Percentiles rank a stretch among this genome's conserved stretches.
phyloP scores from a whole-genome alignment of 2,113 vertebrate genomes.

The Elanoides forficatus region DNA sequence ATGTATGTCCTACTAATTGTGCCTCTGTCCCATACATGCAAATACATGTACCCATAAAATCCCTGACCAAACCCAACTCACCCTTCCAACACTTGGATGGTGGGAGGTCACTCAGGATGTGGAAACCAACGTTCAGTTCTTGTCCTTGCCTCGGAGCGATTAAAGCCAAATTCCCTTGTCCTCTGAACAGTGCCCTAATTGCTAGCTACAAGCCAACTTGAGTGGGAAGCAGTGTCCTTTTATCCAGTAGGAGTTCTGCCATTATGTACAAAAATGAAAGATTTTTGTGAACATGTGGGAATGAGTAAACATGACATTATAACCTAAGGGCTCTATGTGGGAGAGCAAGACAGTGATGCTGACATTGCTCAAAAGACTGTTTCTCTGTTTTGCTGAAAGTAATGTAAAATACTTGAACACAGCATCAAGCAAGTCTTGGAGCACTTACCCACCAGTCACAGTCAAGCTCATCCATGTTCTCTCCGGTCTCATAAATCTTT shows the following conservation, averaged over 20 bases:
- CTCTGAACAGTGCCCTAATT: background rate
- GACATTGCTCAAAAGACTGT: background rate
- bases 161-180: background rate
- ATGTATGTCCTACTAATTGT: background rate
- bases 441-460: background rate
- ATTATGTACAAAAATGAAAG: background rate
- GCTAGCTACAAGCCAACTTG: background rate
- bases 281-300: constrained; percentile 5
- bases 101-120: background rate
- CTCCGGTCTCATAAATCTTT: background rate
- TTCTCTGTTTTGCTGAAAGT: background rate
- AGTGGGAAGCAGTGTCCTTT: background rate
- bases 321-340: constrained; percentile 31
- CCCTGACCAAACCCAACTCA: background rate
- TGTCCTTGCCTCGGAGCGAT: background rate
- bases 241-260: constrained; percentile 10
- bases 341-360: background rate
- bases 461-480: background rate
- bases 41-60: background rate
- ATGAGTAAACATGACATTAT: constrained; percentile 28
- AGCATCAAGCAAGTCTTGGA: background rate
- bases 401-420: background rate
- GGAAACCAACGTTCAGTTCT: background rate
- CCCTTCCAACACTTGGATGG: background rate
- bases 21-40: background rate